phyloP scores from a whole-genome alignment of 2,113 vertebrate species.

The Carlito syrichta region DNA sequence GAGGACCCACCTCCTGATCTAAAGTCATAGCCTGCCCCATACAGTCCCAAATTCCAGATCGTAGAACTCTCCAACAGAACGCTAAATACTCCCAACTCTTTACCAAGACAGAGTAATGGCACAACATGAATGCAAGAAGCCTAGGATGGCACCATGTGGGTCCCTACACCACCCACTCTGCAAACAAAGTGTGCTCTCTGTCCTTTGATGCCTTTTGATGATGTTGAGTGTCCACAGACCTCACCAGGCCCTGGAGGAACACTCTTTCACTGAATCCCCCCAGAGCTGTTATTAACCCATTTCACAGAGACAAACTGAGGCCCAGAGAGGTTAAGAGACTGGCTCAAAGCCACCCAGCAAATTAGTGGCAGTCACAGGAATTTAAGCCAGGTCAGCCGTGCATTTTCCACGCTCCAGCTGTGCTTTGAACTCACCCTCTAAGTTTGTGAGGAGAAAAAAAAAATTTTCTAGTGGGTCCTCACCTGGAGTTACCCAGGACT shows the following conservation, averaged over 20 bases:
- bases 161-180: fast-evolving
- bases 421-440: not conserved
- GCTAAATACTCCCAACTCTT: too few relatives aligned
- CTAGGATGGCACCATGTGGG: too few relatives aligned
- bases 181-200: not conserved
- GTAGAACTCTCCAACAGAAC: not conserved
- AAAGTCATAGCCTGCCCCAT: not conserved
- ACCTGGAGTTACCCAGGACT: not conserved
- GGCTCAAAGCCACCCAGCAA: not conserved
- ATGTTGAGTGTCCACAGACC: not conserved
- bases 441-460: not conserved
- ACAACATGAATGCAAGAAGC: not conserved
- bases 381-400: not conserved
- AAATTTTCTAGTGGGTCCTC: not conserved
- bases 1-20: not conserved
- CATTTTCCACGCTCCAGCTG: not conserved
- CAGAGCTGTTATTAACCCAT: not conserved
- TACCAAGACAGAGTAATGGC: not conserved
- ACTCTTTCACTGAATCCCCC: not conserved
- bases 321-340: conserved; percentile 26
- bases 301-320: not conserved
- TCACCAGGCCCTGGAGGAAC: not conserved
- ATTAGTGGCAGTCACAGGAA: not conserved
- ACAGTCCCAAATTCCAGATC: not conserved
- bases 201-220: not conserved